Evolutionary conservation across 1,140 invertebrate genomes (phyloP), one percentile per base, ranked within the genome.

Genomic region (Zaprionus vittiger): DNA sequence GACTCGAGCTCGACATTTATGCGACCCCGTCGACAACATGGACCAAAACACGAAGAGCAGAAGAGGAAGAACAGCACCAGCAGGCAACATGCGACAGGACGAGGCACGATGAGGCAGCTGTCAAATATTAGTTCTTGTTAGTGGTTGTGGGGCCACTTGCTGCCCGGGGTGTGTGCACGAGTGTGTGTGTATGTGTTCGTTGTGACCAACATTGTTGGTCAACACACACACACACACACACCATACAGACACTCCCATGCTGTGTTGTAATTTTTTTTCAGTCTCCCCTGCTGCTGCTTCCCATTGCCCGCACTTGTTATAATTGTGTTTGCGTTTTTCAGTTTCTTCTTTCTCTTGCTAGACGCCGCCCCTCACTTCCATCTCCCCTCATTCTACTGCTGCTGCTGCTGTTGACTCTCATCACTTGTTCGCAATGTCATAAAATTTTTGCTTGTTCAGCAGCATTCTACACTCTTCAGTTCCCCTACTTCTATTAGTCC

Each of bases 291-390:
- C 38, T 41, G 38, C 41, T 49, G 63, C 64, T 73, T 60, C 2
- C 72, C 65, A 41, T 64, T 79, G 49, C 68, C 77, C 78, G 74
- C 84, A 87, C 83, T 87, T 87, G 83, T 89, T 87, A 87, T 87
- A 87, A 87, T 87, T 87, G 83, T 87, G 83, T 87, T 87, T 87
- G 81, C 83, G 81, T 89, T 87, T 87, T 87, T 89, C 84, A 89
- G 81, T 83, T 77, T 71, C 70, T 75, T 68, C 56, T 26, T 22
- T 24, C 44, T 56, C 44, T n/a, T 12, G 5, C 14, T 12, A 6
- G n/a, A 1, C 15, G 2, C 34, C n/a, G 1, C 41, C 24, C 22
- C 15, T 0, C 28, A 31, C 7, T 22, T 7, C 7, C 56, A 6
- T 22, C 63, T 44, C 31, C 64, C 38, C 61, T 38, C 41, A n/a